These are phyloP conservation scores for Chrysotoxum bicinctum DNA, from an alignment of 2,888 invertebrate genomes.

Conservation along the genomic window DNA sequence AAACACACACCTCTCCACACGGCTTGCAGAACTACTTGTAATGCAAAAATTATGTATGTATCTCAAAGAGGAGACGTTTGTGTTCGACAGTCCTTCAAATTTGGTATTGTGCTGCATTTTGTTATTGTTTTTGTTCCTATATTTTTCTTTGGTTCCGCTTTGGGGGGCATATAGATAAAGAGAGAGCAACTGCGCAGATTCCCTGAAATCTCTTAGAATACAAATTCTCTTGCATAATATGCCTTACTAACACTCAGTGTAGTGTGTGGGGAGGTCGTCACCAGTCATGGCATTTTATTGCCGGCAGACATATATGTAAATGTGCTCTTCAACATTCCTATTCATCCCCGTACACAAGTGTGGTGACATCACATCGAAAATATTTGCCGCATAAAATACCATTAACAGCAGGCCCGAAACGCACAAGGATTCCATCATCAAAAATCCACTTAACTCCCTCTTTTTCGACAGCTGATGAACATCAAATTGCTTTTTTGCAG, in stretches of 20 bases:
- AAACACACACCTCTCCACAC: not conserved
- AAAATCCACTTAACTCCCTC: conserved; percentile 31
- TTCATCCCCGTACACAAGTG: not conserved
- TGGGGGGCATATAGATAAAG: too few species aligned
- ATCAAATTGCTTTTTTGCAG: conserved; percentile 24
- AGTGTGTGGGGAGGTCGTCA: not conserved
- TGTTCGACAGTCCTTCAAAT: conserved; percentile 36
- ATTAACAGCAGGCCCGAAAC: not conserved
- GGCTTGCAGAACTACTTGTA: conserved; percentile 9
- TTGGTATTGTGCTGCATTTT: conserved; percentile 26
- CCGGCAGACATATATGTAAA: conserved; percentile 9
- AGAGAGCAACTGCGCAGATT: conserved; percentile 57
- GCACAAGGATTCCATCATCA: conserved; percentile 35
- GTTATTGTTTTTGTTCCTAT: conserved; percentile 13
- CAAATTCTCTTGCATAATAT: conserved; percentile 12
- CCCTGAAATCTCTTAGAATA: conserved; percentile 26
- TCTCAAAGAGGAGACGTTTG: conserved; percentile 34
- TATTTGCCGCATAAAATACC: conserved; percentile 1
- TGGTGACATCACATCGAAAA: not conserved
- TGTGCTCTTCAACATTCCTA: conserved; percentile 26
- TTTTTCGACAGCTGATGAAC: conserved; percentile 8
- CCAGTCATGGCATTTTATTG: conserved; percentile 30
- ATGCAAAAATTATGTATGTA: conserved; percentile 61
- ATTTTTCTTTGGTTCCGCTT: not conserved
- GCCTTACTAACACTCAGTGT: not conserved